A percentile compares a stretch with the other conserved stretches of the same genome.
Conservation (phyloP, 23 tunicate species). For the Oikopleura dioica region DNA sequence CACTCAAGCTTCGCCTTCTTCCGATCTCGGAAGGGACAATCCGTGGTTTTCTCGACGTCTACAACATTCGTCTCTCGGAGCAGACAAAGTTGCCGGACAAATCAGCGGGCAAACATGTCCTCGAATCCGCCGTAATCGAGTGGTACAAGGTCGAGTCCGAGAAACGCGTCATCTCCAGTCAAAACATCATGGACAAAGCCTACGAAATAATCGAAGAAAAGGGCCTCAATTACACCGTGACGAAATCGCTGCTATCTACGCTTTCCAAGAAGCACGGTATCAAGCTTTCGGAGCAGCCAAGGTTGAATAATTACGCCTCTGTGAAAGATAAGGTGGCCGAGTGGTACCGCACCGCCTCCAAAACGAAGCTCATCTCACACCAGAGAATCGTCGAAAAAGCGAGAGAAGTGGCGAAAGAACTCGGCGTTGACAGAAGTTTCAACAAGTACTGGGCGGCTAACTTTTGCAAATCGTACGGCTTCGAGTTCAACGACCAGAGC, state of each 20-base stretch:
- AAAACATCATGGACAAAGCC: not conserved
- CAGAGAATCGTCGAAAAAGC: not conserved
- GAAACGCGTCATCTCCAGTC: not conserved
- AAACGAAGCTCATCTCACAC: no score
- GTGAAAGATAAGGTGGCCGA: no score
- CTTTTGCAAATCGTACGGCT: not conserved
- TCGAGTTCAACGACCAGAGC: not conserved
- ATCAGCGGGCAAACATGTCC: not conserved
- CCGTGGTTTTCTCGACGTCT: not conserved
- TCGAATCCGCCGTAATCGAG: not conserved
- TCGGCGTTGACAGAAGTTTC: not conserved
- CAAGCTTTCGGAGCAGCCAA: not conserved
- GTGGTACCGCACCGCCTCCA: no score
- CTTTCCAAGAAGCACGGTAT: not conserved
- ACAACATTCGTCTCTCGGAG: not conserved
- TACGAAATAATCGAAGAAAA: no score
- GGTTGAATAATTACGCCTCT: no score
- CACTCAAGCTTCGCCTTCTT: not conserved
- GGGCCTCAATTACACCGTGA: no score
- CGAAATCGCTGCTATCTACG: not conserved
- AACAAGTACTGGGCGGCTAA: not conserved
- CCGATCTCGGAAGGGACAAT: not conserved
- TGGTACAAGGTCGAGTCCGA: not conserved
- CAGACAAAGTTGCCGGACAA: not conserved
- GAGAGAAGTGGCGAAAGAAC: not conserved